Base-by-base conservation (phyloP, 2,113 vertebrate genomes). In the Hippolais icterina region DNA sequence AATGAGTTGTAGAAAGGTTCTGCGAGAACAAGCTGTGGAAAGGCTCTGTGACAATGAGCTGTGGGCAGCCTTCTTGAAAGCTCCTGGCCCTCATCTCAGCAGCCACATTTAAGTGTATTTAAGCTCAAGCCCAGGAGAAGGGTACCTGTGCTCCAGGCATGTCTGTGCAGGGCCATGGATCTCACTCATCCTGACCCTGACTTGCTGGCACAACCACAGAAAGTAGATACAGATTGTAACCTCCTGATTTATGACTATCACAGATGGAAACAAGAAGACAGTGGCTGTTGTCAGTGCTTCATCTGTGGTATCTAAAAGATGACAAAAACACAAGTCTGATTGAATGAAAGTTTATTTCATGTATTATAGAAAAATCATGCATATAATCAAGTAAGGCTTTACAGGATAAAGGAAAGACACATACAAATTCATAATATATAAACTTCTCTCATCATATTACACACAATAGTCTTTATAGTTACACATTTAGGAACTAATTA, bases 341-440 rank as follows among this genome's bases (percentile, higher is more conserved):
- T 23, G 57, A 90, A 93, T 66, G 19, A 54, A 87, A 69, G 7
- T 95, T 96, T 93, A 96, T 85, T 96, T 91, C 46, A 68, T 3
- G 1, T 61, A 49, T 74, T 52, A 87, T 39, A 91, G 86, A 91
- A 93, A 96, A 89, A 89, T 77, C 82, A 94, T 12, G 2, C 42
- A 23, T 24, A 29, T 25, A 21, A 83, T 63, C 65, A 76, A 79
- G 19, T 14, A 89, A 69, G 61, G 27, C 50, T 83, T 94, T 44
- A 87, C 18, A 70, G 63, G 42, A 82, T 39, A 64, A 87, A 87
- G 56, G 28, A 78, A 88, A 94, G 56, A 94, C 33, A 80, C 42
- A 72, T 17, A 93, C 10, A 65, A 84, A 87, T 63, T 79, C 5
- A 8, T 61, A 29, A 61, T 35, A 83, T 53, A 89, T 35, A 60